phyloP scores from a whole-genome alignment of 2,797 vertebrate species.

The Acropternis orthonyx region DNA sequence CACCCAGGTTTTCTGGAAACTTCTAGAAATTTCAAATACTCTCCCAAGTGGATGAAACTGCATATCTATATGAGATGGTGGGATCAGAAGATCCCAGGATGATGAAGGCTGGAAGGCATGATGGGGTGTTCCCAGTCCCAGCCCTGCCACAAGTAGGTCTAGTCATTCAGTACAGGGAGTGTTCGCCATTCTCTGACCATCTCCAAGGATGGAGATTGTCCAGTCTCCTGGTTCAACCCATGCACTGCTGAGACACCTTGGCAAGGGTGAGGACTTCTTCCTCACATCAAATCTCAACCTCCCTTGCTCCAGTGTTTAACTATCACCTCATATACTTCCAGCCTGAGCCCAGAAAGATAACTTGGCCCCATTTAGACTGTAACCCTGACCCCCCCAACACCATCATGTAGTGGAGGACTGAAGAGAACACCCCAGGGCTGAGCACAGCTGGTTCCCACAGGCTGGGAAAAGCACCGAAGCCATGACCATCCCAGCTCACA shows the following conservation, averaged over 20 bases:
- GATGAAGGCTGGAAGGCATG: neutral
- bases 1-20: neutral
- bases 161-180: neutral
- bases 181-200: neutral
- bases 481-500: neutral
- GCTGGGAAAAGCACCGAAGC: neutral
- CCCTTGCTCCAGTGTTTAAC: no score
- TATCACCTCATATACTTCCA: neutral
- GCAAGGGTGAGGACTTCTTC: neutral
- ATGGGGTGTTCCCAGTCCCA: accelerated
- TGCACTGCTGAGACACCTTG: neutral
- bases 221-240: neutral
- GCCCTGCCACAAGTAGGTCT: neutral
- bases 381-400: no score
- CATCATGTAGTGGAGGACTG: neutral
- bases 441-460: neutral
- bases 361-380: neutral
- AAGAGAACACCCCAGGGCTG: neutral
- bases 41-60: neutral
- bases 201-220: neutral
- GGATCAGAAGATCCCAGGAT: neutral
- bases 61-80: neutral
- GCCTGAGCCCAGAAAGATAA: no score
- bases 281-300: neutral
- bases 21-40: neutral